Evolutionary conservation across 2,888 invertebrate species (phyloP).

Genomic region (Polyploca ridens): DNA sequence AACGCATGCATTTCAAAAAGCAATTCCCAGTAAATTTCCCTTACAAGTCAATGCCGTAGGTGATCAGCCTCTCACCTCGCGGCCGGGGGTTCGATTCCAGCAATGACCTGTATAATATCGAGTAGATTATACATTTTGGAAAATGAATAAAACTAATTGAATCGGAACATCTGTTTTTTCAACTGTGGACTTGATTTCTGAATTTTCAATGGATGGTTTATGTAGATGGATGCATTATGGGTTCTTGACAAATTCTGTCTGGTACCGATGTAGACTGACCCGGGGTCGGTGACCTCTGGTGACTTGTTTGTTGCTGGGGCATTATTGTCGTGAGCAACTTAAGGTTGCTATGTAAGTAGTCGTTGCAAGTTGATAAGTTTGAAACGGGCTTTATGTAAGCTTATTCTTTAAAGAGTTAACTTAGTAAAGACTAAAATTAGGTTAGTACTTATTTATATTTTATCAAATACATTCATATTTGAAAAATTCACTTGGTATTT

Average conservation of each 20-base stretch:
- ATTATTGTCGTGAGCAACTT: background rate
- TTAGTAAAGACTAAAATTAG: background rate
- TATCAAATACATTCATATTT: no score
- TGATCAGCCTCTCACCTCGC: slow-evolving; percentile 45
- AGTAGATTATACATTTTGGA: slow-evolving; percentile 1
- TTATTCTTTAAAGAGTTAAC: no score
- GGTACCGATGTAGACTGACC: background rate
- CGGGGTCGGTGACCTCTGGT: background rate
- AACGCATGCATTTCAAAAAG: slow-evolving; percentile 15
- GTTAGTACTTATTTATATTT: no score
- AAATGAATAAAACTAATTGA: slow-evolving; percentile 17
- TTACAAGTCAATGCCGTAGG: slow-evolving; percentile 45
- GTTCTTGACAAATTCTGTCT: slow-evolving; percentile 8
- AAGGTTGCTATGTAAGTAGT: background rate
- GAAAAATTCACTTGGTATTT: no score
- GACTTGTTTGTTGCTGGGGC: background rate
- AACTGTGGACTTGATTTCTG: slow-evolving; percentile 22
- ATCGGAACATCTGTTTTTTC: slow-evolving; percentile 26
- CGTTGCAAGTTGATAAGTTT: background rate
- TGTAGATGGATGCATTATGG: slow-evolving; percentile 14
- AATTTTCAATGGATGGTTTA: slow-evolving; percentile 20
- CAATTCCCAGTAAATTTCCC: slow-evolving; percentile 15
- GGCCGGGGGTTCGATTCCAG: slow-evolving; percentile 46
- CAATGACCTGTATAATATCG: slow-evolving; percentile 34
- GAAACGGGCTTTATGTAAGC: background rate